Conservation (phyloP, 2,888 invertebrate genomes). For the Scotopteryx bipunctaria region DNA sequence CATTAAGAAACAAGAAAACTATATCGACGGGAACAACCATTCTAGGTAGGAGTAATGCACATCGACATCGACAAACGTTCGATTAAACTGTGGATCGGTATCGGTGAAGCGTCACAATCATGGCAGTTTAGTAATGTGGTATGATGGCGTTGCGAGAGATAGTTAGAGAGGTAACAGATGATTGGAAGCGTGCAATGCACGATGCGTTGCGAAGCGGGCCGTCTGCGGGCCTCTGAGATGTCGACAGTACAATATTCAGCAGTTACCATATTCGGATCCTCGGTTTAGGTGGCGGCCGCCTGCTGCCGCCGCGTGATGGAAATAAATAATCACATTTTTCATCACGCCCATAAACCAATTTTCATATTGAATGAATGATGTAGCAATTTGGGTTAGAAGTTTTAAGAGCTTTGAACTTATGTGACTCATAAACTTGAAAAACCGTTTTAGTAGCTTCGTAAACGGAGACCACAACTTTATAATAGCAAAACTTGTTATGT, state of each 20-base stretch:
- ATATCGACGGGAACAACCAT: constrained; percentile 19
- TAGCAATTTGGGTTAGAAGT: neutral
- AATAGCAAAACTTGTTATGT: too few species aligned
- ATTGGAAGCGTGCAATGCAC: constrained; percentile 74
- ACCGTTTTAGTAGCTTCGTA: too few species aligned
- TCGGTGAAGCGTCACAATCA: constrained; percentile 36
- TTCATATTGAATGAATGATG: constrained; percentile 25
- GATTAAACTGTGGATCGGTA: constrained; percentile 12
- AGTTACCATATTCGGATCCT: constrained; percentile 96
- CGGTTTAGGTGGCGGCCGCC: constrained; percentile 94
- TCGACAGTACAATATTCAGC: constrained; percentile 67
- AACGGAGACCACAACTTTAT: too few species aligned
- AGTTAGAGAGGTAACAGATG: constrained; percentile 46
- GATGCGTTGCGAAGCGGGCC: constrained; percentile 75
- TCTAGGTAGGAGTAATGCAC: constrained; percentile 26
- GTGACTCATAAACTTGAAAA: neutral
- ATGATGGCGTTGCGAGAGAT: constrained; percentile 35
- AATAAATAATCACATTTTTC: constrained; percentile 61
- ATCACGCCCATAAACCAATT: constrained; percentile 48
- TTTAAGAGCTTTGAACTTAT: neutral
- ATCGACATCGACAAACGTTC: constrained; percentile 20
- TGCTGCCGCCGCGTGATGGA: constrained; percentile 83
- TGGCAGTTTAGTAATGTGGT: constrained; percentile 36
- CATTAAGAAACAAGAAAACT: constrained; percentile 26
- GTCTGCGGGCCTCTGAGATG: constrained; percentile 65